Evolutionary conservation across 1,140 invertebrate species (phyloP), one percentile per base, ranked within the genome.

Genomic region (Megalonaias nervosa): DNA sequence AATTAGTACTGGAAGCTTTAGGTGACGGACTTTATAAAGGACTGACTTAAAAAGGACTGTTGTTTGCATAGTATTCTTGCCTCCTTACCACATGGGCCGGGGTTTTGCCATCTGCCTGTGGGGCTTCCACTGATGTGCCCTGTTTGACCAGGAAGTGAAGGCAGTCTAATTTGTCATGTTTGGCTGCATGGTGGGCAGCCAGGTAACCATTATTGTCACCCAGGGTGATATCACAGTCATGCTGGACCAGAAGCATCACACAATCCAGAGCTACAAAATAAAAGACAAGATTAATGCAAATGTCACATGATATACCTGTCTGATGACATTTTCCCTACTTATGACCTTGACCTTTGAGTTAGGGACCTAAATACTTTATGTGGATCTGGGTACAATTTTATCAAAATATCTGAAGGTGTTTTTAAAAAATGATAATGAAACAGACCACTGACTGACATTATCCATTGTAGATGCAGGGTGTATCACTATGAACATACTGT

Each of bases 151-250:
- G 77, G 78, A 89, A 90, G 3, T 86, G 62, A 19, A 89, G 67
- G 83, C 88, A 88, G 61, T 89, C 83, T 5, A 90, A 71, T 67
- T 87, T 85, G 78, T 90, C 80, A 64, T 87, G 77, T 62, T 81
- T 82, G 61, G 88, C 86, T n/a, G 89, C 88, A 71, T 86, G 82
- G 71, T 91, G 90, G 1, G 85, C 81, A 26, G 89, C 82, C 23
- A 88, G 71, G 68, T 83, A 86, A 9, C 87, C 86, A 79, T 77
- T 86, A 21, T 85, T 87, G 79, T 91, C 90, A 16, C 83, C 84
- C 19, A 89, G 65, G 14, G 84, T 88, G 21, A 88, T 87, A 71
- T 90, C 90, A 82, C 88, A 90, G 67, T 90, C 87, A 64, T 85
- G 73, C 76, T 90, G 88, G 14, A 91, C 85, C 19, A 91, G 74